phyloP scores from a whole-genome alignment of 2,113 vertebrate species.

The Jacana jacana region DNA sequence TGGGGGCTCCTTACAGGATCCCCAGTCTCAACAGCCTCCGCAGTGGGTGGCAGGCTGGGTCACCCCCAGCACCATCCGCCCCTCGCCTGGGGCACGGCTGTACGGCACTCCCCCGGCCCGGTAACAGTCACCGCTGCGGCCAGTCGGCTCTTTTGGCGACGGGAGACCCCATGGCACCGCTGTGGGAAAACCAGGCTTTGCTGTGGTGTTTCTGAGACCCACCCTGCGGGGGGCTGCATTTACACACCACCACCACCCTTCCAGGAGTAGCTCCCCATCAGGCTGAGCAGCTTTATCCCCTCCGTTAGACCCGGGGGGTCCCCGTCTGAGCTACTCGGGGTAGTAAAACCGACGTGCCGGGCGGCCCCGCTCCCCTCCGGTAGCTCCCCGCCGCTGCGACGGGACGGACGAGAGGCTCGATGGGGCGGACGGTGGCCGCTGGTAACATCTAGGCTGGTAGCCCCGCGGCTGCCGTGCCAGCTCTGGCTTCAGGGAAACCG shows the following conservation, averaged over 20 bases:
- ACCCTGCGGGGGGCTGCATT: no score
- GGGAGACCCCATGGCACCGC: no score
- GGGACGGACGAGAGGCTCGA: background rate
- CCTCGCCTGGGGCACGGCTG: background rate
- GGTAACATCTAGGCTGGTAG: background rate
- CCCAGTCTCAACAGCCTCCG: background rate
- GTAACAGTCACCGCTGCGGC: no score
- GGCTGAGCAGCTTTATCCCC: background rate
- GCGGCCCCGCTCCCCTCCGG: background rate
- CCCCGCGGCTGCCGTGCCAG: background rate
- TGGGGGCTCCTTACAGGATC: no score
- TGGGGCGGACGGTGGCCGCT: background rate
- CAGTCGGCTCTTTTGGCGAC: background rate
- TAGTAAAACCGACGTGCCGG: background rate
- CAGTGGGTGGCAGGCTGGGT: no score
- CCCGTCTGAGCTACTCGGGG: background rate
- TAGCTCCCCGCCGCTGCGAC: background rate
- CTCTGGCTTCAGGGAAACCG: background rate
- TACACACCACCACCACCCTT: background rate
- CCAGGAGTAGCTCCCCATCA: background rate
- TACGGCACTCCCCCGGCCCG: no score
- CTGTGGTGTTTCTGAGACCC: background rate
- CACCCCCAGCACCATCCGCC: background rate
- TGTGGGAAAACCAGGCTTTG: background rate
- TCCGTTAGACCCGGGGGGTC: background rate